A percentile compares a stretch with the other conserved stretches of the same genome.
These are phyloP conservation scores for Notiomystis cincta DNA, from an alignment of 2,113 vertebrate species.

Conservation along the genomic window DNA sequence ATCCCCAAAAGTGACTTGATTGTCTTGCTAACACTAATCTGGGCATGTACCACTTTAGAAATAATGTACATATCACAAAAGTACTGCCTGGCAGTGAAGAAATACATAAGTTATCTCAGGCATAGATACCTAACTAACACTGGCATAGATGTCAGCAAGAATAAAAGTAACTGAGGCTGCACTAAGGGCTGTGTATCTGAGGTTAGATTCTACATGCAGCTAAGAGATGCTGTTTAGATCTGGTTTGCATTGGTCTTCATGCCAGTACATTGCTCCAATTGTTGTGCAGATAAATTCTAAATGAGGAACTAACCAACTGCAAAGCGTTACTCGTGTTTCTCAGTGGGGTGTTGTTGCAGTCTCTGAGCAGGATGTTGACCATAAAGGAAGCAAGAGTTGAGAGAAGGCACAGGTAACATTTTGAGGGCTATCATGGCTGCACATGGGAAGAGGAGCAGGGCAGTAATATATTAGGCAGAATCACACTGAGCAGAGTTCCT, in stretches of 20 bases:
- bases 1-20: not conserved
- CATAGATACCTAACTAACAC: not conserved
- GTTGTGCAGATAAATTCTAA: not conserved
- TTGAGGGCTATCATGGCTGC: not conserved
- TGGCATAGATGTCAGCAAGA: not conserved
- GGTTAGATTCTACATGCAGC: not conserved
- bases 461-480: not conserved
- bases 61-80: not conserved
- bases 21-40: not conserved
- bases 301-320: not conserved
- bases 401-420: not conserved
- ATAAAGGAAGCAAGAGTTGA: not conserved
- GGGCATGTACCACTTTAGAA: not conserved
- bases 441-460: not conserved
- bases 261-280: not conserved
- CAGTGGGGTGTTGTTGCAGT: not conserved
- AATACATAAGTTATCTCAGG: not conserved
- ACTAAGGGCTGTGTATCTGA: not conserved
- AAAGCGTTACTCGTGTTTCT: not conserved
- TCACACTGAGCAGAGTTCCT: not conserved
- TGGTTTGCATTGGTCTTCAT: not conserved
- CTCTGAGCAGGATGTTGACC: not conserved
- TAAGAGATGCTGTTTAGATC: not conserved
- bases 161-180: not conserved
- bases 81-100: not conserved